A percentile compares a stretch with the other conserved stretches of the same genome.
phyloP scores from a whole-genome alignment of 2,888 invertebrate genomes.

The Deroplatys truncata region DNA sequence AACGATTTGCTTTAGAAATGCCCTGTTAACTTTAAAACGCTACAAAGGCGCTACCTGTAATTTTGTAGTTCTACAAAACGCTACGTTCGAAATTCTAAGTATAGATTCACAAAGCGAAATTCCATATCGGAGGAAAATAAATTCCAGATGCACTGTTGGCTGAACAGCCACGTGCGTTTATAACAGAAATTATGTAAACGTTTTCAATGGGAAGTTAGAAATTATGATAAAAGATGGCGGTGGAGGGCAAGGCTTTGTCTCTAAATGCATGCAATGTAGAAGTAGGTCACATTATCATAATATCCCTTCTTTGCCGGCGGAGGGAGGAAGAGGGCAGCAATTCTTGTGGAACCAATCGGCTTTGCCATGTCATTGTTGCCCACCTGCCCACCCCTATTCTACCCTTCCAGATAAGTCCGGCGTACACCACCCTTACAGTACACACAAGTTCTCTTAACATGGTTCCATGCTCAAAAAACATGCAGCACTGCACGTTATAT shows the following conservation, averaged over 20 bases:
- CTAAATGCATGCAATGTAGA: slow-evolving; percentile 3
- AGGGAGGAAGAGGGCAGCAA: not conserved
- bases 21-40: not conserved
- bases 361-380: slow-evolving; percentile 22
- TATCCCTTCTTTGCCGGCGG: slow-evolving; percentile 6
- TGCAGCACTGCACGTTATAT: too few relatives aligned
- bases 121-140: not conserved
- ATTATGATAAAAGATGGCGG: not conserved
- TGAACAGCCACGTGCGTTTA: not conserved
- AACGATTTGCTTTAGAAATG: too few relatives aligned
- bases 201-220: not conserved
- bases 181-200: not conserved
- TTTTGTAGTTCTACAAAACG: not conserved
- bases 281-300: slow-evolving; percentile 31
- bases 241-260: not conserved
- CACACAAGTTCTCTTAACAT: not conserved
- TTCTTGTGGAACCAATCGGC: slow-evolving; percentile 11
- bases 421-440: not conserved
- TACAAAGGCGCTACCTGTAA: not conserved
- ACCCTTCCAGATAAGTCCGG: not conserved
- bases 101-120: not conserved
- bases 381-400: not conserved
- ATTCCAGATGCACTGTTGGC: not conserved
- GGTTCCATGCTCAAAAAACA: not conserved
- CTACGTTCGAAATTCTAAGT: not conserved